Evolutionary conservation across 23 tunicate genomes (phyloP).

Genomic region (Aplidium turbinatum): DNA sequence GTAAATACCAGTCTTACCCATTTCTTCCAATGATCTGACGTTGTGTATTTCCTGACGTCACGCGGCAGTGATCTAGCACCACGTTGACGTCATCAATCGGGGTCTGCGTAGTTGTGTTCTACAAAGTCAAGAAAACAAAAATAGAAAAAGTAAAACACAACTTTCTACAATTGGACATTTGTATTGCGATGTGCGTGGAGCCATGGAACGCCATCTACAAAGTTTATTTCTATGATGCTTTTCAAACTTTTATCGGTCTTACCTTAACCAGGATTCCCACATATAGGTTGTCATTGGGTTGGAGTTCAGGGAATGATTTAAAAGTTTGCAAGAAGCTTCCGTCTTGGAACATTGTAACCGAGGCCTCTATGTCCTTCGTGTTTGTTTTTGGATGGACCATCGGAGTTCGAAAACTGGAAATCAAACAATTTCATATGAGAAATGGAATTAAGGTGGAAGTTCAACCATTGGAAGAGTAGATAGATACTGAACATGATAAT

Average conservation of each 20-base stretch:
- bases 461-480: too few relatives aligned
- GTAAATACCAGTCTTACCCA: too few relatives aligned
- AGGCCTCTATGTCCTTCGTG: conserved; percentile 19
- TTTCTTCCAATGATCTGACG: conserved; percentile 2
- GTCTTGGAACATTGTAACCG: conserved; percentile 10
- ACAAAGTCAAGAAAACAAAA: too few relatives aligned
- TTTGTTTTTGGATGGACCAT: conserved; percentile 38
- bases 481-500: too few relatives aligned
- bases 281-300: conserved; percentile 22
- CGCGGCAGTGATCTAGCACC: conserved; percentile 37
- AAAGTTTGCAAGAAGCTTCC: conserved; percentile 22
- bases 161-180: too few relatives aligned
- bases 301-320: not conserved
- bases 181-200: too few relatives aligned
- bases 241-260: not conserved
- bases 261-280: conserved; percentile 41
- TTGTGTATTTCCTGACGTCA: conserved; percentile 9
- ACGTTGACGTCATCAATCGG: conserved; percentile 30
- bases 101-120: not conserved
- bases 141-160: too few relatives aligned
- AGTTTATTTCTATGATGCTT: too few relatives aligned
- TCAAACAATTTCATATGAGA: too few relatives aligned
- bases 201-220: too few relatives aligned
- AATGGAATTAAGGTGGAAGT: too few relatives aligned
- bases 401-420: conserved; percentile 20